A percentile compares a stretch with the other conserved stretches of the same genome.
Conservation (phyloP, 2,797 vertebrate genomes). For the Anisognathus igniventris region DNA sequence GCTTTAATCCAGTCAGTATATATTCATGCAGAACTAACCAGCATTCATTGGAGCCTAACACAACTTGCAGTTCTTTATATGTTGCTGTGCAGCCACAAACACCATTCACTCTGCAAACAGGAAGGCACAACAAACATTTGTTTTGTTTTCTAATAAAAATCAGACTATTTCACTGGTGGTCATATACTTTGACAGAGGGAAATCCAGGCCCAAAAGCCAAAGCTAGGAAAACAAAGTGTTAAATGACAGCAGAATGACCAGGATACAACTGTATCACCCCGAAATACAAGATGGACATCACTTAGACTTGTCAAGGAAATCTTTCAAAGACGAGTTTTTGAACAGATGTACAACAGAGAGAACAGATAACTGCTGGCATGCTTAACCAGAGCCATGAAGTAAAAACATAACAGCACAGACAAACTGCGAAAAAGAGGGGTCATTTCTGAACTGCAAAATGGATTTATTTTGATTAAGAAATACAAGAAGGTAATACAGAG, state of each 20-base stretch:
- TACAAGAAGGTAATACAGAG: conserved; percentile 53
- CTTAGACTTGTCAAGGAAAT: background rate
- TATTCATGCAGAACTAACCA: background rate
- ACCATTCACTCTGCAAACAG: background rate
- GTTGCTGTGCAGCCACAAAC: background rate
- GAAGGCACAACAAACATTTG: background rate
- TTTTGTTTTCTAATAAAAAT: background rate
- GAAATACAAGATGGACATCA: background rate
- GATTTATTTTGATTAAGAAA: conserved; percentile 63
- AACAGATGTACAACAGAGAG: background rate
- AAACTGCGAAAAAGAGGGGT: background rate
- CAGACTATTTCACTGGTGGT: background rate
- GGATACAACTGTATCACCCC: background rate
- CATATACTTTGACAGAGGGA: background rate
- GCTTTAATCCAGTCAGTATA: background rate
- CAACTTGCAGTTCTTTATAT: background rate
- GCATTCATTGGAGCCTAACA: background rate
- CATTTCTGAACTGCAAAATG: conserved; percentile 6
- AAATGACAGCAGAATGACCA: background rate
- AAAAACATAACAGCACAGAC: background rate
- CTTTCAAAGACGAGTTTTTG: background rate
- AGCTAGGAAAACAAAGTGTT: background rate
- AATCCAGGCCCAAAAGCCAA: background rate
- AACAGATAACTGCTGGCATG: background rate
- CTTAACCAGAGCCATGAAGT: background rate